phyloP scores from a whole-genome alignment of 2,113 vertebrate species.

The Cynoglossus semilaevis region DNA sequence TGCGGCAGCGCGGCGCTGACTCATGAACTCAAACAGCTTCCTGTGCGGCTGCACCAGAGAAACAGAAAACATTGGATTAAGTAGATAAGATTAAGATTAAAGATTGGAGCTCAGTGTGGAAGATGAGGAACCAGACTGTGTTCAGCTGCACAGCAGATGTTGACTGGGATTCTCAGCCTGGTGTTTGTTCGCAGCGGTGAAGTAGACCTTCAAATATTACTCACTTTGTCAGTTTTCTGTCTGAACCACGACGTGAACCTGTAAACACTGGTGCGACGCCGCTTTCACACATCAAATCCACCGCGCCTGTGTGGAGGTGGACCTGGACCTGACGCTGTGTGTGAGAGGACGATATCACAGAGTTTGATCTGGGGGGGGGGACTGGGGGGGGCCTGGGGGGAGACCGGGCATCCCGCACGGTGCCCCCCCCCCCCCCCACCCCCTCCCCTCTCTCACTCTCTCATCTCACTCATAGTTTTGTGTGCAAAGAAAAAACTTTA shows the following conservation, averaged over 20 bases:
- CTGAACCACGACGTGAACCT: not conserved
- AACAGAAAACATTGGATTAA: not conserved
- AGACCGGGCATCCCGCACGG: too few species aligned
- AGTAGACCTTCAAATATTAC: not conserved
- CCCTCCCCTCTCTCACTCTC: slow-evolving; percentile 10
- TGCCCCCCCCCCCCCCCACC: too few species aligned
- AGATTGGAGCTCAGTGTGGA: too few species aligned
- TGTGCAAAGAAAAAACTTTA: slow-evolving; percentile 17
- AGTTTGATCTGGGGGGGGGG: too few species aligned
- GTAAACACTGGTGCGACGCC: not conserved
- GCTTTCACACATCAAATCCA: slow-evolving; percentile 7
- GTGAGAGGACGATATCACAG: slow-evolving; percentile 13
- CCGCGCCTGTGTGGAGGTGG: not conserved
- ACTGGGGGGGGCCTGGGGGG: too few species aligned
- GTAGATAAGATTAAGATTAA: too few species aligned
- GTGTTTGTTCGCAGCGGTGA: not conserved
- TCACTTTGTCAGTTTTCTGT: not conserved
- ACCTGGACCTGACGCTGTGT: not conserved
- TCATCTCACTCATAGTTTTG: not conserved
- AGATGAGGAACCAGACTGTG: slow-evolving; percentile 1
- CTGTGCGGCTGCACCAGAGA: not conserved
- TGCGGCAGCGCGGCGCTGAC: not conserved
- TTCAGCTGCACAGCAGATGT: slow-evolving; percentile 12
- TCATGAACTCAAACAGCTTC: not conserved
- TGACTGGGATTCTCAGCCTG: slow-evolving; percentile 9